Conservation (phyloP, 2,888 invertebrate species). For the Parnassius mnemosyne region DNA sequence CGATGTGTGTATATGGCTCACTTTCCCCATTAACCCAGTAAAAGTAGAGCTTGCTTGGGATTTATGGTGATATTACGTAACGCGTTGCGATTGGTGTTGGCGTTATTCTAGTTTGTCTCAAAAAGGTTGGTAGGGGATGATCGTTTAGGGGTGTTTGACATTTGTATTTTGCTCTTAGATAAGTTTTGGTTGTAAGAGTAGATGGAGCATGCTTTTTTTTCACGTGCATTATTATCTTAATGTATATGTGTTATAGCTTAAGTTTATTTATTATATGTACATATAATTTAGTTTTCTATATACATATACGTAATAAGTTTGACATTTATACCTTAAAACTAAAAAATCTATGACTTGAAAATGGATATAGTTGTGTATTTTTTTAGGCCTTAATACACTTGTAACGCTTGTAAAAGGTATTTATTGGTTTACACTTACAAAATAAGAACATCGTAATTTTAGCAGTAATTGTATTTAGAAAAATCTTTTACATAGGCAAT, state of each 20-base stretch:
- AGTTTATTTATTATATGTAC: neutral
- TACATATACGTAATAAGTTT: too few relatives aligned
- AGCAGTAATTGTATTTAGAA: neutral
- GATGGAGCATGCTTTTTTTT: slow-evolving; percentile 28
- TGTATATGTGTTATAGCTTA: slow-evolving; percentile 1
- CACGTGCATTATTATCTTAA: neutral
- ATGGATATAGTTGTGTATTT: too few relatives aligned
- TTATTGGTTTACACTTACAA: slow-evolving; percentile 9
- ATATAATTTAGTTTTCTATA: neutral
- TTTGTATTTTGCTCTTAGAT: slow-evolving; percentile 25
- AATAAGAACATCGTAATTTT: neutral
- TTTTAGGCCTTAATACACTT: neutral
- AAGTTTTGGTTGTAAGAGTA: slow-evolving; percentile 22
- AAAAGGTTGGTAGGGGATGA: slow-evolving; percentile 29
- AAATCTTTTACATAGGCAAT: neutral
- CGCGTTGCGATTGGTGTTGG: slow-evolving; percentile 61
- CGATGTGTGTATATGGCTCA: slow-evolving; percentile 39
- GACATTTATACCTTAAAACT: too few relatives aligned
- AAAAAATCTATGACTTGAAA: too few relatives aligned
- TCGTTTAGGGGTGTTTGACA: slow-evolving; percentile 28
- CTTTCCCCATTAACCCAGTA: slow-evolving; percentile 58
- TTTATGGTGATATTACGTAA: slow-evolving; percentile 53
- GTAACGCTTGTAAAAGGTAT: slow-evolving; percentile 7
- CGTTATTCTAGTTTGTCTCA: slow-evolving; percentile 31
- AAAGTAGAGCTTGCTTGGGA: slow-evolving; percentile 71